Conservation (phyloP, 2,797 vertebrate species). For the Chrosomus eos region DNA sequence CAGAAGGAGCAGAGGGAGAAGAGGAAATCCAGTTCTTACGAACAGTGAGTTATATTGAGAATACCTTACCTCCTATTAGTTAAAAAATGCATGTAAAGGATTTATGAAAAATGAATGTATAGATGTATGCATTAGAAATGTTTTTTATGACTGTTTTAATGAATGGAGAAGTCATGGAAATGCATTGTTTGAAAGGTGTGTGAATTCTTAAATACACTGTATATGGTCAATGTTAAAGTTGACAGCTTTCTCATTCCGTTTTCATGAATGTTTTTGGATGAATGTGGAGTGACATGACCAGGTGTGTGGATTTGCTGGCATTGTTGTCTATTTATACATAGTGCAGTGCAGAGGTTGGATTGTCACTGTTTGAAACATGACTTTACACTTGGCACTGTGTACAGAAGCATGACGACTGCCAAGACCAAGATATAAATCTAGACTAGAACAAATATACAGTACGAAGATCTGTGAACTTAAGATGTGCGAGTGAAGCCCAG, state of each 20-base stretch:
- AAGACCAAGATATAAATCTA: slow-evolving; percentile 8
- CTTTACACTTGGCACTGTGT: slow-evolving; percentile 41
- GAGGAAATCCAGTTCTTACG: slow-evolving; percentile 93
- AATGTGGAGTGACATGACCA: slow-evolving; percentile 71
- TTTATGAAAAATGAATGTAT: too few species aligned
- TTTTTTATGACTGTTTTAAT: not conserved
- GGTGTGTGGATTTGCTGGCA: slow-evolving; percentile 70
- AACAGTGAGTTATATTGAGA: slow-evolving; percentile 80
- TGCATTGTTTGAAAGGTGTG: not conserved
- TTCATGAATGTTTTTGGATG: not conserved
- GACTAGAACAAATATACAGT: not conserved
- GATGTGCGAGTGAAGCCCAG: not conserved
- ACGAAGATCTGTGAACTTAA: not conserved
- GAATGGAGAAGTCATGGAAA: not conserved
- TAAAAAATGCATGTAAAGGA: not conserved
- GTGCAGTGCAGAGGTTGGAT: slow-evolving; percentile 41
- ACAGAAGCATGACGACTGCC: not conserved
- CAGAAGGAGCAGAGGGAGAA: slow-evolving; percentile 89
- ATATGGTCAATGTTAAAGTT: not conserved
- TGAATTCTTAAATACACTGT: not conserved
- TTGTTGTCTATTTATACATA: slow-evolving; percentile 83
- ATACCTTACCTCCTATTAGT: not conserved
- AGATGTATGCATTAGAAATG: not conserved
- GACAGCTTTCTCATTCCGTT: not conserved
- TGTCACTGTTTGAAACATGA: slow-evolving; percentile 63